Conservation (phyloP, 2,113 vertebrate species). For the Reinhardtius hippoglossoides region DNA sequence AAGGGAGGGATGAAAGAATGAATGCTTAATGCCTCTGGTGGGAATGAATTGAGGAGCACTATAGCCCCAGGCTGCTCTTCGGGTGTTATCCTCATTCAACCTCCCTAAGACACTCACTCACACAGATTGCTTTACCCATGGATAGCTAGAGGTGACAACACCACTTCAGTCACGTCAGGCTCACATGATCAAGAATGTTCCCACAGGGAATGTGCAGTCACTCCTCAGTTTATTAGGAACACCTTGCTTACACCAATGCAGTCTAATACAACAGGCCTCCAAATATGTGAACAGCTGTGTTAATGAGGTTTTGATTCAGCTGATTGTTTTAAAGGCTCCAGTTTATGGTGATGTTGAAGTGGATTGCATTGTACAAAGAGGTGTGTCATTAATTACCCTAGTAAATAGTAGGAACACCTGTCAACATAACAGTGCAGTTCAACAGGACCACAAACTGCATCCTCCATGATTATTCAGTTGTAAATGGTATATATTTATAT, state of each 20-base stretch:
- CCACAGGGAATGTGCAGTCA: neutral
- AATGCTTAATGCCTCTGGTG: constrained; percentile 65
- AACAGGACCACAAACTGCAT: neutral
- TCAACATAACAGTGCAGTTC: neutral
- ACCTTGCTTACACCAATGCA: neutral
- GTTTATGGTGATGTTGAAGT: neutral
- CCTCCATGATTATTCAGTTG: neutral
- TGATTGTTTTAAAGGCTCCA: too few species aligned
- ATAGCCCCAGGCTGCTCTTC: constrained; percentile 65
- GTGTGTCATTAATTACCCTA: neutral
- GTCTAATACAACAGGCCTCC: neutral
- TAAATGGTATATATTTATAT: neutral
- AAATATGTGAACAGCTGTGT: neutral
- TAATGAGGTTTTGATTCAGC: neutral
- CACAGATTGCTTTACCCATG: constrained; percentile 40
- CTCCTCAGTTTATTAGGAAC: neutral
- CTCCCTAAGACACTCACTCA: constrained; percentile 19
- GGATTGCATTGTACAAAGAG: neutral
- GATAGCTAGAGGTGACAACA: constrained; percentile 49
- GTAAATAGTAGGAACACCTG: neutral
- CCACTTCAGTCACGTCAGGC: constrained; percentile 28
- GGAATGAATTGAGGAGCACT: constrained; percentile 39
- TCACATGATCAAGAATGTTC: neutral
- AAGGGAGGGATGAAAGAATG: constrained; percentile 52
- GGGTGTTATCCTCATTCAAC: constrained; percentile 58